Base-by-base conservation (phyloP, 2,113 vertebrate genomes). In the Barbus barbus region DNA sequence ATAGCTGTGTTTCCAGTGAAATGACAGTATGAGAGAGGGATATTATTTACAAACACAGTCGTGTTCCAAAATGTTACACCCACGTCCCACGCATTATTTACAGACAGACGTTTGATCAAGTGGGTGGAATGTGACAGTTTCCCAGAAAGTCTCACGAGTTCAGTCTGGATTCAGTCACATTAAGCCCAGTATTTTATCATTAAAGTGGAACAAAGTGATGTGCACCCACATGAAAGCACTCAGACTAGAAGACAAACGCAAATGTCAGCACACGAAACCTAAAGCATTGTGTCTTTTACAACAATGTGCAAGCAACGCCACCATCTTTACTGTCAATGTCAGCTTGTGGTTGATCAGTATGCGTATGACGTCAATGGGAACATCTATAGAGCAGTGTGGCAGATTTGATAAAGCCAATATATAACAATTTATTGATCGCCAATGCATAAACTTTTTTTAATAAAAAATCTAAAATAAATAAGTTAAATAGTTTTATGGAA, bases 41-140 rank as follows among this genome's bases (percentile, higher is more conserved):
- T n/a, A n/a, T 79, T 72, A 84, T 84, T 86, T 86, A 84, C 58
- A 78, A 86, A 84, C 67, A 44, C 33, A 58, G 75, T 46, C 12
- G 18, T 41, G 63, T 74, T 61, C 31, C 63, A 41, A 46, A 78
- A 67, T 53, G 41, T 58, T 20, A n/a, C 26, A 16, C 61, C 33
- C 51, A 82, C 48, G 2, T 48, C 12, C 33, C 38, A 9, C 85
- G n/a, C 41, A 36, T 67, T 77, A 60, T 58, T 74, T 67, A 38
- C 28, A 4, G 33, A 48, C 18, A 36, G 74, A 63, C 33, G 28
- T 63, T 9, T 33, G 53, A 72, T 76, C 58, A 67, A 77, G 82
- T 36, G 44, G 26, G 18, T 48, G 73, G 73, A 48, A 75, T 75
- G 18, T 63, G 24, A 24, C 56, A 22, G 4, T 65, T 63, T 78